Conservation (phyloP, 2,888 invertebrate genomes). For the Sinelater perroti region DNA sequence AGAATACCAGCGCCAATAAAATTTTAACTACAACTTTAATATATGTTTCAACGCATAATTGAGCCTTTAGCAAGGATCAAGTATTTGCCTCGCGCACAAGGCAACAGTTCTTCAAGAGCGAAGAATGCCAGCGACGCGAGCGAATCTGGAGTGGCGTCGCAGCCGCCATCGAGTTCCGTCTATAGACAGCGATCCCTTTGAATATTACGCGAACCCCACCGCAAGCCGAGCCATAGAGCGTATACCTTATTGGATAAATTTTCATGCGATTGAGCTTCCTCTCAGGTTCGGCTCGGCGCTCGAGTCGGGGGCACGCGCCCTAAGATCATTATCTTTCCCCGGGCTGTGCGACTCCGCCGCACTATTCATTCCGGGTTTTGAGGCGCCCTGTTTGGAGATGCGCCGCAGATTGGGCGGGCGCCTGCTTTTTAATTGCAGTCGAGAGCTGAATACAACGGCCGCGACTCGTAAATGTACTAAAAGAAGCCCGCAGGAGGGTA, state of each 20-base stretch:
- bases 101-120: too few species aligned
- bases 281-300: slow-evolving; percentile 18
- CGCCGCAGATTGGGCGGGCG: too few species aligned
- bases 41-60: too few species aligned
- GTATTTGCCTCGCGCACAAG: too few species aligned
- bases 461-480: neutral
- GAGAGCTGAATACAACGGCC: slow-evolving; percentile 5
- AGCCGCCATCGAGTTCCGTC: slow-evolving; percentile 8
- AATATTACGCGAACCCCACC: slow-evolving; percentile 18
- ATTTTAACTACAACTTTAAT: too few species aligned
- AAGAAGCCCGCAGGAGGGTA: too few species aligned
- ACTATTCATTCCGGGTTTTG: slow-evolving; percentile 21
- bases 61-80: too few species aligned
- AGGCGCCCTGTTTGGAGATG: too few species aligned
- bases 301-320: slow-evolving; percentile 13
- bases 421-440: slow-evolving; percentile 8
- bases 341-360: slow-evolving; percentile 10
- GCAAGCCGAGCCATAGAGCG: slow-evolving; percentile 24
- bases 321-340: slow-evolving; percentile 22
- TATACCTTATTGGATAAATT: slow-evolving; percentile 32
- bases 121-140: too few species aligned
- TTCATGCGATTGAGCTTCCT: slow-evolving; percentile 26
- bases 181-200: slow-evolving; percentile 18
- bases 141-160: slow-evolving; percentile 2
- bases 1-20: too few species aligned